A percentile compares a stretch with the other conserved stretches of the same genome.
phyloP scores from a whole-genome alignment of 2,888 invertebrate species.

The Seira ritae region DNA sequence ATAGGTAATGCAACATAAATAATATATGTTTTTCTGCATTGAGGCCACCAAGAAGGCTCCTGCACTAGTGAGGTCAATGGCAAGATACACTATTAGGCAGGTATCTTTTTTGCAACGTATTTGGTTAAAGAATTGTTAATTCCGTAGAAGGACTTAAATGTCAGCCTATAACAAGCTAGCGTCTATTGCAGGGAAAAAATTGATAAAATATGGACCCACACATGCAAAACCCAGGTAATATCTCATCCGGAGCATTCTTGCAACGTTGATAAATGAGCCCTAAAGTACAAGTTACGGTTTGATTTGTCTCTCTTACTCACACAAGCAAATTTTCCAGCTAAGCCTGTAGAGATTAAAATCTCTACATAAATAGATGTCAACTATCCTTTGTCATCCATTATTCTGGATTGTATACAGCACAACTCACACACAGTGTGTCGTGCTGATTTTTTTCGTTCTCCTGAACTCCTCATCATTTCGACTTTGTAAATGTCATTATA shows the following conservation, averaged over 20 bases:
- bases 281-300: constrained; percentile 45
- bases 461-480: background rate
- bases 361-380: constrained; percentile 55
- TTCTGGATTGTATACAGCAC: constrained; percentile 9
- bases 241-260: background rate
- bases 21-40: background rate
- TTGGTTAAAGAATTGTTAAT: background rate
- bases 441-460: background rate
- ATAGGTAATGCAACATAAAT: too few relatives aligned
- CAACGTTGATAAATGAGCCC: constrained; percentile 39
- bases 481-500: constrained; percentile 16
- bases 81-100: constrained; percentile 13
- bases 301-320: constrained; percentile 16
- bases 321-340: constrained; percentile 57
- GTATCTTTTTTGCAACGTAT: background rate
- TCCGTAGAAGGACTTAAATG: background rate
- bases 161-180: background rate
- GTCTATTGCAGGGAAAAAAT: background rate
- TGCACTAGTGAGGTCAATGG: constrained; percentile 39
- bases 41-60: constrained; percentile 35
- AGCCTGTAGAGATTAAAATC: constrained; percentile 54
- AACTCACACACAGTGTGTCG: constrained; percentile 1
- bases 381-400: constrained; percentile 1
- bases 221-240: constrained; percentile 11
- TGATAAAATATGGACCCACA: background rate